Evolutionary conservation across 2,888 invertebrate species (phyloP), one percentile per base, ranked within the genome.

Genomic region (Philopedon plagiatum): DNA sequence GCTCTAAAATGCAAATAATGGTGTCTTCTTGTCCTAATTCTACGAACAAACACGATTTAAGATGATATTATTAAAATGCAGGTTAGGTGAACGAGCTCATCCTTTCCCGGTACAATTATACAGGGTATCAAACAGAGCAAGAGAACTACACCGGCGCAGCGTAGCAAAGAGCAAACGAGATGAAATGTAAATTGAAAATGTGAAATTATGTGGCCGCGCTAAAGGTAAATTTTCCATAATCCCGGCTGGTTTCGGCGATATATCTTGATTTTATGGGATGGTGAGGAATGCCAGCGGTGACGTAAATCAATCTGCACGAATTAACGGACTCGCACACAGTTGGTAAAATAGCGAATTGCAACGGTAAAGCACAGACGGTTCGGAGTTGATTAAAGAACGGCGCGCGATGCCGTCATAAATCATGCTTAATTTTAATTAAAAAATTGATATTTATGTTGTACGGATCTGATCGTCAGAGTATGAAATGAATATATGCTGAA

Each of bases 301-400:
- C 81, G 82, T 83, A 83, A 83, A 83, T 84, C 84, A 84, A 84
- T 84, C 83, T 81, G 73, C 79, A 79, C 79, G 81, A 83, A 83
- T 83, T 82, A 83, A 82, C 81, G 79, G 80, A 81, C 79, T 79
- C 77, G 78, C 77, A 57, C 77, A 57, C 57, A 66, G 61, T 65
- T 60, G 73, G 68, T 73, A 68, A 73, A 73, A 73, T 54, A 72
- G 73, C 64, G 64, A 73, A 68, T 68, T 73, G 73, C 73, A 64
- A 51, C 68, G 58, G 63, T 63, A 73, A 61, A 61, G 61, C 68
- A 60, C 68, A 51, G 56, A 54, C 68, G 51, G 60, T 51, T 51
- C 62, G 37, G 61, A 61, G 66, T 72, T 72, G 72, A 72, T 72
- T 72, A 72, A 72, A 72, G 72, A 72, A 72, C 72, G 63, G 62